Evolutionary conservation across 1,140 invertebrate species (phyloP), one percentile per base, ranked within the genome.

Genomic region (Marisa cornuarietis): DNA sequence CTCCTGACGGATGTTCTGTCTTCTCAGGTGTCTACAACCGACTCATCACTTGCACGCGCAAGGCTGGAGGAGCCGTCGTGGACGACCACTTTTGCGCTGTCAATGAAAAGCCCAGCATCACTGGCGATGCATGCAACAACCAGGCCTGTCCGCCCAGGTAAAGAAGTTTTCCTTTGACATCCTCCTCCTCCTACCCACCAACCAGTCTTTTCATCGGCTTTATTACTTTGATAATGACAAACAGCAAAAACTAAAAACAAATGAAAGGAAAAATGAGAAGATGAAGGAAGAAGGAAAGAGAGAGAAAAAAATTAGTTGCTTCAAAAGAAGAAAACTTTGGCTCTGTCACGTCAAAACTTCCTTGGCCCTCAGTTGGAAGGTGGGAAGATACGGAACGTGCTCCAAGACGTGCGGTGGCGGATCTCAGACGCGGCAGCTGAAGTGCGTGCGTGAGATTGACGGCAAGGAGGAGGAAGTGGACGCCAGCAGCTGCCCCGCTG

Each of bases 111-210:
- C 81, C 81, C 0, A 26, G 71, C 61, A 62, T n/a, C 18, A 20
- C n/a, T 22, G 75, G 76, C 6, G 65, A 9, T 26, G 13, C 74
- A 22, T 83, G 82, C 58, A 81, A 79, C 72, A 69, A 65, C 49
- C 79, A 79, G 63, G 20, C 82, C 6, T 83, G 82, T 69, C 65
- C 72, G 13, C 71, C 82, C 22, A 61, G 42, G 82, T 83, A 42
- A 74, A 69, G 58, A n/a, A 7, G 16, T 24, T 68, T 26, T 69
- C 58, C 31, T 11, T 58, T 26, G 4, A 16, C 51, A 14, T 77
- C 26, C 22, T 66, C 42, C 76, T 68, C 62, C n/a, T n/a, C n/a
- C n/a, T n/a, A n/a, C n/a, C n/a, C n/a, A n/a, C n/a, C n/a, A 16
- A 2, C 42, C 54, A 31, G 5, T 71, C 58, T 58, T 22, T 71